Percentiles rank a stretch among this genome's conserved stretches.
Evolutionary conservation across 2,797 vertebrate genomes (phyloP).

Genomic region (Numenius phaeopus): DNA sequence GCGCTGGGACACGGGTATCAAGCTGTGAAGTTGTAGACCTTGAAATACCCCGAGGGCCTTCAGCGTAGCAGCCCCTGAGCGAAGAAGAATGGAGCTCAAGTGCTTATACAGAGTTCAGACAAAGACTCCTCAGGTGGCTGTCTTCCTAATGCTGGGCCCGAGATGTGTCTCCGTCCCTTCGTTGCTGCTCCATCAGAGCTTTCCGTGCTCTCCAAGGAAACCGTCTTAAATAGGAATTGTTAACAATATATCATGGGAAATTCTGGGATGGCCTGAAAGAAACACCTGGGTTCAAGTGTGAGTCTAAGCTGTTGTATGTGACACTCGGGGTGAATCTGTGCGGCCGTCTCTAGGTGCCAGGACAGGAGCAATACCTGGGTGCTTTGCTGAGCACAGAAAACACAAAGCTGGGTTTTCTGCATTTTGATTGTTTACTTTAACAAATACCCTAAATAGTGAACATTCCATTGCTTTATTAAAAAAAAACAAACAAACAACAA

Average conservation of each 20-base stretch:
- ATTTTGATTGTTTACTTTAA: neutral
- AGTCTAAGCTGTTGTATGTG: neutral
- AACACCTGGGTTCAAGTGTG: too few relatives aligned
- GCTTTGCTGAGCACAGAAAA: too few relatives aligned
- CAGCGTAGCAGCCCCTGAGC: neutral
- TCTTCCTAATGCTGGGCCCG: neutral
- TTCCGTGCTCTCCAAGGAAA: neutral
- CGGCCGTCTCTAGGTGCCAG: neutral
- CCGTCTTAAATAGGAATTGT: accelerated
- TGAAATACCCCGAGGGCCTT: neutral
- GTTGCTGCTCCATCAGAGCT: too few relatives aligned
- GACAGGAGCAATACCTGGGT: neutral
- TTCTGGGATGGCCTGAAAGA: neutral
- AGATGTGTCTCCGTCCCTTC: neutral
- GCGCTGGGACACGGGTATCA: neutral
- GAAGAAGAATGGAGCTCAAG: neutral
- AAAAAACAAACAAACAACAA: neutral
- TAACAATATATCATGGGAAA: neutral
- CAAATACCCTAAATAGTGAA: neutral
- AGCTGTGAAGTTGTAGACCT: neutral
- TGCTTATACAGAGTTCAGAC: neutral
- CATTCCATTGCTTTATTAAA: neutral
- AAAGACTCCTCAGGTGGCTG: neutral
- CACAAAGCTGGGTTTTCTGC: neutral
- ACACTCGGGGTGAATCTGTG: accelerated